phyloP scores from a whole-genome alignment of 1,140 invertebrate genomes.

The Ylistrum balloti region DNA sequence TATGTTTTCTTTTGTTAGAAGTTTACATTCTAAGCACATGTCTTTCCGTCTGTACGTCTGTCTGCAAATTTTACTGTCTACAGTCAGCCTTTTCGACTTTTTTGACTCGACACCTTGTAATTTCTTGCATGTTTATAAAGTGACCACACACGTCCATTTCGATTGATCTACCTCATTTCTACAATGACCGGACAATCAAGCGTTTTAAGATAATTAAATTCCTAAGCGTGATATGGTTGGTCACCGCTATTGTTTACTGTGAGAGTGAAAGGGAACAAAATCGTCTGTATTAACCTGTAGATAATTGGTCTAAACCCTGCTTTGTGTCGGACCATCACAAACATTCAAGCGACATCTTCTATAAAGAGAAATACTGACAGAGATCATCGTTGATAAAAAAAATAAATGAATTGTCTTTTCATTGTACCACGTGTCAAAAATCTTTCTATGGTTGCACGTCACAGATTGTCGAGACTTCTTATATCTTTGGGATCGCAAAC shows the following conservation, averaged over 20 bases:
- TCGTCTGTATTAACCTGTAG: not conserved
- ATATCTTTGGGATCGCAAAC: not conserved
- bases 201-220: not conserved
- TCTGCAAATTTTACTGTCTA: too few species aligned
- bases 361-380: not conserved
- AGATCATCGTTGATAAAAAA: not conserved
- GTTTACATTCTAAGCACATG: too few species aligned
- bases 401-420: not conserved
- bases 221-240: not conserved
- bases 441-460: not conserved
- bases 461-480: not conserved
- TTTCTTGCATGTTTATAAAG: too few species aligned
- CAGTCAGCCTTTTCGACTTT: too few species aligned
- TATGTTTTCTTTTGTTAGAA: too few species aligned
- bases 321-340: not conserved
- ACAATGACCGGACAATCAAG: not conserved
- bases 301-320: not conserved
- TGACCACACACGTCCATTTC: too few species aligned
- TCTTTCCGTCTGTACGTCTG: too few species aligned
- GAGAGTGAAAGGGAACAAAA: not conserved
- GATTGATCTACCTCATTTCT: too few species aligned
- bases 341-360: not conserved
- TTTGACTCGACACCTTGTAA: too few species aligned
- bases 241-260: not conserved
- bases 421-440: not conserved